Conservation (phyloP, 2,888 invertebrate genomes). For the Amiota minor region DNA sequence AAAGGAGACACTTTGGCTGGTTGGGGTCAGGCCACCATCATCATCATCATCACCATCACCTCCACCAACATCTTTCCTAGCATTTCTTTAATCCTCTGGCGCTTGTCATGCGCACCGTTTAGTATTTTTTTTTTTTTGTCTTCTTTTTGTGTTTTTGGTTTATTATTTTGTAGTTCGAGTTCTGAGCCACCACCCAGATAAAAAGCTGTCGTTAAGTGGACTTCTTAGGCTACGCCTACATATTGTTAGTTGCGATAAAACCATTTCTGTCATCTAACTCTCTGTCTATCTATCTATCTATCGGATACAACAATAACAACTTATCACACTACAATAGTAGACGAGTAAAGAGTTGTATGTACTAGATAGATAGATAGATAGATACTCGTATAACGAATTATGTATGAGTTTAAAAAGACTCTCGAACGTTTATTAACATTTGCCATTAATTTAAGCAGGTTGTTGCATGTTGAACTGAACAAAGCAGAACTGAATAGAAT, state of each 20-base stretch:
- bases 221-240: no score
- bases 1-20: not conserved
- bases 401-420: no score
- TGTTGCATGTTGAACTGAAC: not conserved
- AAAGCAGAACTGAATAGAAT: not conserved
- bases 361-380: not conserved
- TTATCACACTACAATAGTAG: not conserved
- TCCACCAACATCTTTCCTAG: not conserved
- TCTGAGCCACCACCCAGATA: no score
- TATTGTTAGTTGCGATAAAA: no score
- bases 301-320: not conserved
- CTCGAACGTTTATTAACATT: no score
- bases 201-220: no score
- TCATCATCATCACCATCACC: not conserved
- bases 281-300: slow-evolving; percentile 27
- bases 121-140: not conserved
- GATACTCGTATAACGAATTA: no score
- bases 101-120: not conserved
- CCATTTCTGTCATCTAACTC: no score
- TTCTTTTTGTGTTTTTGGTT: not conserved
- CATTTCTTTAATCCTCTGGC: no score
- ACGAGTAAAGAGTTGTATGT: not conserved
- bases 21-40: not conserved
- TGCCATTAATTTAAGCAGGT: no score
- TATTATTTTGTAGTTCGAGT: not conserved